These are phyloP conservation scores for Phaedon cochleariae DNA, from an alignment of 2,888 invertebrate genomes.

Conservation along the genomic window DNA sequence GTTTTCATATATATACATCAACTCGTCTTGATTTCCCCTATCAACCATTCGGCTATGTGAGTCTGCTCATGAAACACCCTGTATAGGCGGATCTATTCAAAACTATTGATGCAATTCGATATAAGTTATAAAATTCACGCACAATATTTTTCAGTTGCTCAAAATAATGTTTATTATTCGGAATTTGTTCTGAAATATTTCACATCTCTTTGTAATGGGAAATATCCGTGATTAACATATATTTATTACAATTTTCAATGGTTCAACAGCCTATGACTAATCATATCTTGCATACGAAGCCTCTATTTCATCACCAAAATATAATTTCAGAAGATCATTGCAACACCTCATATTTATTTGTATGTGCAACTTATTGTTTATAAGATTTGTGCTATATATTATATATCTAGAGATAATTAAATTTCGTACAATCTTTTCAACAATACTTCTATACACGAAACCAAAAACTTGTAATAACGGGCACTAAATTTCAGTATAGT, in stretches of 20 bases:
- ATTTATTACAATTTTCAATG: slow-evolving; percentile 12
- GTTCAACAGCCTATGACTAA: slow-evolving; percentile 36
- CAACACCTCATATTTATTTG: slow-evolving; percentile 32
- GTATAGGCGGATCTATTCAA: too few relatives aligned
- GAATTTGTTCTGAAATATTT: background rate
- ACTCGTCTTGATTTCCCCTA: too few relatives aligned
- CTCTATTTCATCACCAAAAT: slow-evolving; percentile 22
- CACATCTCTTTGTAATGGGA: background rate
- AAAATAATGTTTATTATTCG: background rate
- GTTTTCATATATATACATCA: too few relatives aligned
- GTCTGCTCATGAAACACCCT: too few relatives aligned
- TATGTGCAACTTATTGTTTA: slow-evolving; percentile 32
- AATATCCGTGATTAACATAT: slow-evolving; percentile 11
- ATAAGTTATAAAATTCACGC: too few relatives aligned
- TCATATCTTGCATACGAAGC: slow-evolving; percentile 30
- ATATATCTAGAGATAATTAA: too few relatives aligned
- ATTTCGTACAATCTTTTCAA: too few relatives aligned
- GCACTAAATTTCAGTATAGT: too few relatives aligned
- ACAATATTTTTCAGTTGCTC: background rate
- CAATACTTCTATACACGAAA: too few relatives aligned
- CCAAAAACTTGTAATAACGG: too few relatives aligned
- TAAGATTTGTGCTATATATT: slow-evolving; percentile 28
- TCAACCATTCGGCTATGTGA: too few relatives aligned
- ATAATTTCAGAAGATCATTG: slow-evolving; percentile 25
- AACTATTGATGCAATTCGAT: too few relatives aligned